Evolutionary conservation across 2,113 vertebrate species (phyloP).

Genomic region (Platichthys stellatus): DNA sequence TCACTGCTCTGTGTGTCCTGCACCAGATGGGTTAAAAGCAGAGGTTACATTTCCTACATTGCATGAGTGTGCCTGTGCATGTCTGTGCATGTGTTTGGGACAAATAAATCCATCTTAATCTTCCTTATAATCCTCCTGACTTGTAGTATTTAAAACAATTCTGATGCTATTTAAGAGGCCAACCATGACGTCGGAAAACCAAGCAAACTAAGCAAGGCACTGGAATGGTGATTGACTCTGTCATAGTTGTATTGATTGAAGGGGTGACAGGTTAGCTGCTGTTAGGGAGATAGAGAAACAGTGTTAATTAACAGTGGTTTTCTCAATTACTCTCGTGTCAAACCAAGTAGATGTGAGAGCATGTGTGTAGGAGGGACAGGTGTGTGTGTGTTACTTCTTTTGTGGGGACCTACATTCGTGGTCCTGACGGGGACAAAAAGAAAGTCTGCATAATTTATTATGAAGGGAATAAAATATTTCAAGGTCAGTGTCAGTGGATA

Average conservation of each 20-base stretch:
- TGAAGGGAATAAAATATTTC: not conserved
- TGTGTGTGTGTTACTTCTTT: not conserved
- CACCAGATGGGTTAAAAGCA: no score
- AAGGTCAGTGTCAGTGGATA: not conserved
- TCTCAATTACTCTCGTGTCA: conserved; percentile 47
- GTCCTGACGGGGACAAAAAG: not conserved
- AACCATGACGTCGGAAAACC: no score
- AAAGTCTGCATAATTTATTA: not conserved
- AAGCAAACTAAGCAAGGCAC: no score
- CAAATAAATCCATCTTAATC: no score
- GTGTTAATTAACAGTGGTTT: conserved; percentile 53
- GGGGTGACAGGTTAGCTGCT: conserved; percentile 33
- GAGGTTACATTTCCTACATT: no score
- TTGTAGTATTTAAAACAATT: not conserved
- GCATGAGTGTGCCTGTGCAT: no score
- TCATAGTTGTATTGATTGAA: conserved; percentile 25
- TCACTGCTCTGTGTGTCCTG: no score
- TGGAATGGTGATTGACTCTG: no score
- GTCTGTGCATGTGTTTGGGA: no score
- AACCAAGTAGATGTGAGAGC: conserved; percentile 2
- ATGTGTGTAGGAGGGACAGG: not conserved
- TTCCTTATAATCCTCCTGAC: no score
- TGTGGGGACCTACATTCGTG: not conserved
- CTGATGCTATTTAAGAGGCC: no score
- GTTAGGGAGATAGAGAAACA: conserved; percentile 33